Evolutionary conservation across 2,888 invertebrate genomes (phyloP), one percentile per base, ranked within the genome.

Genomic region (Fissipunctia ypsillon): DNA sequence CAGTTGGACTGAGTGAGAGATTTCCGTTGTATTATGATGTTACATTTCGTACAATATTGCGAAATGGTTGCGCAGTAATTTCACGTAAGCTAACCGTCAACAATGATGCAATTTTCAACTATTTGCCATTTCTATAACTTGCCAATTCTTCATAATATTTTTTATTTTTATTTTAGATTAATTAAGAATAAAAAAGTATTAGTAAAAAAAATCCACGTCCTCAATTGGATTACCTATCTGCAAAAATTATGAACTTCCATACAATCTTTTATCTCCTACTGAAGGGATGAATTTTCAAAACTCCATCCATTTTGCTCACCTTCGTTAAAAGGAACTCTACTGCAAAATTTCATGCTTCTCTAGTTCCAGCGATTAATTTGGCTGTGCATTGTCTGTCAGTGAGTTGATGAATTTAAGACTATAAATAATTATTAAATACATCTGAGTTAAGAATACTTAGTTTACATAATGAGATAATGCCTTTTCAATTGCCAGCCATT

Each of bases 41-140:
- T 22, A 35, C 19, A 43, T 25, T 74, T 72, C 19, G 9, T 16
- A 25, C 0, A 48, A 41, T 41, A 48, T 63, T 74, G 61, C 61
- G 75, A 41, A 48, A 74, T 72, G 7, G 31, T 75, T 75, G 63
- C 56, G 25, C 16, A 35, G 73, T 38, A 16, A 28, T 48, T 74
- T 74, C 31, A n/a, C 3, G n/a, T 31, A 31, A n/a, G 10, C n/a
- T n/a, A n/a, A n/a, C n/a, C n/a, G n/a, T n/a, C n/a, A n/a, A 43
- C 2, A n/a, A 28, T 61, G 48, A 74, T 16, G 41, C 10, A 60
- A 45, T n/a, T 45, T 28, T 35, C 1, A 1, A 6, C 0, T 25
- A 1, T n/a, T 45, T 73, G 1, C 19, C 1, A 35, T 35, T 73
- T 71, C 9, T 19, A 2, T 22, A n/a, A n/a, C 10, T 48, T 41